Evolutionary conservation across 1,140 invertebrate genomes (phyloP), one percentile per base, ranked within the genome.

Genomic region (Apolygus lucorum): DNA sequence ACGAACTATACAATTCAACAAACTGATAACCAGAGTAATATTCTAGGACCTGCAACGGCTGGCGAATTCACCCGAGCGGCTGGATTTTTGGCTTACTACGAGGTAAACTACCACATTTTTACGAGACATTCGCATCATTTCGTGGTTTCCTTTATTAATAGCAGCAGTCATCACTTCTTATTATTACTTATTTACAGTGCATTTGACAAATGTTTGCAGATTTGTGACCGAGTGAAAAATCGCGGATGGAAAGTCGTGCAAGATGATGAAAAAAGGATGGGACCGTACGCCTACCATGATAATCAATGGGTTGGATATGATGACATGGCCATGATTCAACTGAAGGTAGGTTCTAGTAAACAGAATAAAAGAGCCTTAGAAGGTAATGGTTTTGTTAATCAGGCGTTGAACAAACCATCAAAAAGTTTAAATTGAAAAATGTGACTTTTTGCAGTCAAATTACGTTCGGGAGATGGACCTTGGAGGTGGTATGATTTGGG

Each of bases 251-350:
- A 82, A 1, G 84, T 92, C 0, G 86, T 92, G 0, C 85, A 90
- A 76, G 92, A 93, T 76, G 82, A 86, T 11, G 77, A 87, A 34
- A 79, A 84, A 2, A 80, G 89, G 34, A 92, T 95, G 84, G 92
- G 92, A 2, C 92, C 93, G 0, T 93, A 90, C 75, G 91, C 92
- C 0, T 90, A 87, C 75, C 90, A 89, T 70, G 90, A 86, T 11
- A 90, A 89, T 68, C 91, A 95, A 76, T 95, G 93, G 93, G 90
- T 95, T 1, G 88, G 90, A 11, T 96, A 86, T 74, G 93, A 96
- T 77, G 92, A 95, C 77, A 81, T 84, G 11, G 84, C 86, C 26
- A 93, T 89, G 79, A 88, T 94, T 1, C 82, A 84, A 52, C 84
- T 85, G 66, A 95, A 95, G 77, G 79, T 79, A 71, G 27, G 21